These are phyloP conservation scores for Lycopodina hypogea DNA, from an alignment of 37 sponge, comb jelly and placozoan genomes.

Conservation along the genomic window DNA sequence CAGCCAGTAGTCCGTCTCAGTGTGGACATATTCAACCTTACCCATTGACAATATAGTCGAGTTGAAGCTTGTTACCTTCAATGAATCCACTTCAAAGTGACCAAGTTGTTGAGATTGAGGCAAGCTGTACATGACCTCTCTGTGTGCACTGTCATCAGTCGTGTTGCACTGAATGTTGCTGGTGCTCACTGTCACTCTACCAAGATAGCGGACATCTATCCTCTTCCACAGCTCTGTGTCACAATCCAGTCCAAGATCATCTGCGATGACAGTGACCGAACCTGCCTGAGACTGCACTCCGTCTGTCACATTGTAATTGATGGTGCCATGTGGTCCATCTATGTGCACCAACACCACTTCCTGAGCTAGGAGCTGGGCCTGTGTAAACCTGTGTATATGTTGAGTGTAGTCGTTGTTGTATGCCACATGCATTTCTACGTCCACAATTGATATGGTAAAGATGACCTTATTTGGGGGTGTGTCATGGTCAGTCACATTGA, in stretches of 20 bases:
- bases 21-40: slow-evolving; percentile 38
- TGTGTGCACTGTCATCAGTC: background rate
- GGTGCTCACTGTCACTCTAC: background rate
- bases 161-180: slow-evolving; percentile 14
- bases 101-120: slow-evolving; percentile 1
- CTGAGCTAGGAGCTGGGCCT: slow-evolving; percentile 25
- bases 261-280: background rate
- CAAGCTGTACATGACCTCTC: background rate
- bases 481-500: slow-evolving; percentile 50
- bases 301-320: slow-evolving; percentile 29
- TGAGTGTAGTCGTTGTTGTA: background rate
- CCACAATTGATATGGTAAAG: slow-evolving; percentile 5
- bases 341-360: slow-evolving; percentile 15
- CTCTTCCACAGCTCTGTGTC: background rate
- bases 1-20: slow-evolving; percentile 49
- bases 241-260: slow-evolving; percentile 7
- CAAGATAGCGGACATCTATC: background rate
- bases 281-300: background rate
- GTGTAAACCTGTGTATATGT: slow-evolving; percentile 34
- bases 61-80: slow-evolving; percentile 14
- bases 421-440: slow-evolving; percentile 22
- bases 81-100: slow-evolving; percentile 7
- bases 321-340: background rate
- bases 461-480: slow-evolving; percentile 16
- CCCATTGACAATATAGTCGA: slow-evolving; percentile 6